Base-by-base conservation (phyloP, 2,888 invertebrate genomes). In the Synanthedon tipuliformis region DNA sequence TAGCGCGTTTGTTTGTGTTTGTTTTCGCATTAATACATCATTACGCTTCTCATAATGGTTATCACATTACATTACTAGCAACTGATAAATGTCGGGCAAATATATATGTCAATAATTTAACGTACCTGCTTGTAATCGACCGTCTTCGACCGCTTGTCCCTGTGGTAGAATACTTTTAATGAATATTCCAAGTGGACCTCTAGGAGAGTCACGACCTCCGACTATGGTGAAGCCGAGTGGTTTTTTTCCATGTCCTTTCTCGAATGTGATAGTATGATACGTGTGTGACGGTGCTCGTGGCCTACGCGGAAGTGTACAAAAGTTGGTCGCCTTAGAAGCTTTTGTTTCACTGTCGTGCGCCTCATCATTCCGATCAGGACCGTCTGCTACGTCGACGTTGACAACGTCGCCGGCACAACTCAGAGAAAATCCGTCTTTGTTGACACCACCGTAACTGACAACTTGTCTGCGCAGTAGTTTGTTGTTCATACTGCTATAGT, bases 221-320 rank as follows among this genome's bases (percentile, higher is more conserved):
- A 95, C 95, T 62, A 96, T 95, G 11, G 95, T 95, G 73, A 96
- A 96, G n/a, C 95, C 95, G 40, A 95, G 88, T 0, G 94, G 93
- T 78, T 94, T 95, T 71, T 93, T 94, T 2, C 94, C 93, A 8
- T 91, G 90, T 1, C 95, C 95, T 70, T 95, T 95, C 71, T 94
- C 92, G 67, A 93, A 91, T 7, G 92, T 90, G 15, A 94, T 91
- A 0, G 93, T 93, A 60, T 92, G 91, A 64, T 92, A 92, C 0
- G 91, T 90, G 61, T 92, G 92, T 41, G 91, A 88, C 0, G 91
- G 90, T 23, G 91, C 92, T 57, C 91, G 85, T 7, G 93, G 93
- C 68, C 92, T 86, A 58, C 93, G 81, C 2, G 94, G 93, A 52
- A 93, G 76, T 4, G 93, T 93, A 72, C 93, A 93, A 71, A 93